Evolutionary conservation across 1,140 invertebrate genomes (phyloP).

Genomic region (Zaprionus taronus): DNA sequence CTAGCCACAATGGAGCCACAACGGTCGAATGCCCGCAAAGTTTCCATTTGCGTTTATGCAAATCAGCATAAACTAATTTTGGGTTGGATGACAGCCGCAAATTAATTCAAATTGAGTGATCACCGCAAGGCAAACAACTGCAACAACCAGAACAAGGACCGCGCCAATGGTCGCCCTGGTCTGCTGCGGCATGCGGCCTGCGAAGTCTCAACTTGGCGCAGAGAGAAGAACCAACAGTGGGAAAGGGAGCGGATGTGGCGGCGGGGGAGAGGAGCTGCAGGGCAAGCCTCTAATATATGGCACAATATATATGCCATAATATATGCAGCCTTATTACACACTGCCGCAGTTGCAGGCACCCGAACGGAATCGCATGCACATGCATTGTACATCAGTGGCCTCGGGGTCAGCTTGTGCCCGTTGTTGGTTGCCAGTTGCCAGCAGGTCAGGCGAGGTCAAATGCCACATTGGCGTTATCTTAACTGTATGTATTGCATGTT

Average conservation of each 20-base stretch:
- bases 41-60: constrained; percentile 69
- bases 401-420: constrained; percentile 9
- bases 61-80: constrained; percentile 75
- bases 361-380: constrained; percentile 52
- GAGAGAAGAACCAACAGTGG: background rate
- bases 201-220: constrained; percentile 4
- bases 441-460: constrained; percentile 68
- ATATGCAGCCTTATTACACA: constrained; percentile 71
- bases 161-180: constrained; percentile 3
- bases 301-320: constrained; percentile 78
- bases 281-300: constrained; percentile 52
- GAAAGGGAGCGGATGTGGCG: background rate
- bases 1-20: constrained; percentile 27
- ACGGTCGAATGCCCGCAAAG: constrained; percentile 38
- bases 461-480: constrained; percentile 32
- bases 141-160: constrained; percentile 15
- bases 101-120: constrained; percentile 83
- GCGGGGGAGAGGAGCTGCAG: background rate
- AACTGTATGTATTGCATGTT: constrained; percentile 42
- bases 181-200: background rate
- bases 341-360: constrained; percentile 38
- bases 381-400: constrained; percentile 43
- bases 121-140: constrained; percentile 69
- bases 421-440: constrained; percentile 31
- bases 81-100: constrained; percentile 75